Evolutionary conservation across 1,140 invertebrate genomes (phyloP).

Genomic region (Geopemphigus sp.): DNA sequence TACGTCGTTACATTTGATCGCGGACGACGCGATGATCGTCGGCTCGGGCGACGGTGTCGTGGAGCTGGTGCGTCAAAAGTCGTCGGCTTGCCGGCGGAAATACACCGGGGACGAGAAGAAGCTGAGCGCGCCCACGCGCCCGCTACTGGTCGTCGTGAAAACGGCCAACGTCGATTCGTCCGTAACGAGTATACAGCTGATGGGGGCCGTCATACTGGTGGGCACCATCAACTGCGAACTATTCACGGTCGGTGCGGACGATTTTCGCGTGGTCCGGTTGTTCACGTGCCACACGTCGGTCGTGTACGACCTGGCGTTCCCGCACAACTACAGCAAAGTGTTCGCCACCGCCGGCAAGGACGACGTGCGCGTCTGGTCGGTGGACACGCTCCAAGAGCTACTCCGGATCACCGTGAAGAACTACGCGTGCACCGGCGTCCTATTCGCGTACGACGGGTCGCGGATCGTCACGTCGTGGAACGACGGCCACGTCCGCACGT

Average conservation of each 20-base stretch:
- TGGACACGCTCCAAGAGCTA: slow-evolving; percentile 71
- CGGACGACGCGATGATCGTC: background rate
- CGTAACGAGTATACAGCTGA: slow-evolving; percentile 57
- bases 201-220: slow-evolving; percentile 63
- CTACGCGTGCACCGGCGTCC: slow-evolving; percentile 75
- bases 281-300: slow-evolving; percentile 77
- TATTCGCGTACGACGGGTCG: slow-evolving; percentile 75
- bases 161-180: slow-evolving; percentile 1
- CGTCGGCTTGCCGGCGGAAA: background rate
- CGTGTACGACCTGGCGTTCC: slow-evolving; percentile 81
- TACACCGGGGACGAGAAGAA: background rate
- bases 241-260: slow-evolving; percentile 65
- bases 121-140: slow-evolving; percentile 54
- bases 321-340: slow-evolving; percentile 73
- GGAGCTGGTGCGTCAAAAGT: slow-evolving; percentile 64
- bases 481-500: slow-evolving; percentile 81
- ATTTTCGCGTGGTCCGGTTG: slow-evolving; percentile 67
- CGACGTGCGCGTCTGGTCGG: slow-evolving; percentile 81
- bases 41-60: slow-evolving; percentile 78
- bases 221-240: slow-evolving; percentile 79
- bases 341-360: slow-evolving; percentile 82
- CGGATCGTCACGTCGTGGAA: slow-evolving; percentile 69
- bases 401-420: slow-evolving; percentile 80
- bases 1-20: background rate
- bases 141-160: slow-evolving; percentile 51